Evolutionary conservation across 2,113 vertebrate species (phyloP).

Genomic region (Sterrhoptilus dennistouni): DNA sequence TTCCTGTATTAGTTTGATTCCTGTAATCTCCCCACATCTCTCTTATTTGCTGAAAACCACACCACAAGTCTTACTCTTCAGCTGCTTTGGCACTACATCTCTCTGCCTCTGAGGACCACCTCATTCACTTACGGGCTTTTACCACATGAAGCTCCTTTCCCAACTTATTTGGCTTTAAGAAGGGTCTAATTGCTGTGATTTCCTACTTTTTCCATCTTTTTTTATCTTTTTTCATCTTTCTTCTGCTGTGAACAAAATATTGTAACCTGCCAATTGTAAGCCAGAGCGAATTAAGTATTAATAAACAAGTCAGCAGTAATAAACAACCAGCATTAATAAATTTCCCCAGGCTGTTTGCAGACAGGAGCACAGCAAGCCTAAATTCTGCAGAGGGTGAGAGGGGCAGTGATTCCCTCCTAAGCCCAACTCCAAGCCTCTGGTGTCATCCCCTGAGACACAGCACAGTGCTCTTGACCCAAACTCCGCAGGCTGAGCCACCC

Average conservation of each 20-base stretch:
- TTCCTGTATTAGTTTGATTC: not conserved
- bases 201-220: not conserved
- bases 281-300: not conserved
- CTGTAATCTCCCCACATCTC: not conserved
- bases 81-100: not conserved
- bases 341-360: not conserved
- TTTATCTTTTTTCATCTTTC: not conserved
- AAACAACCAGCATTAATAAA: not conserved
- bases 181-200: not conserved
- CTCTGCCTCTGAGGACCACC: not conserved
- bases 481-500: not conserved
- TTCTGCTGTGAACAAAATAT: not conserved
- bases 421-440: not conserved
- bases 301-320: not conserved
- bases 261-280: not conserved
- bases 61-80: not conserved
- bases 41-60: not conserved
- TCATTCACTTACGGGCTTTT: not conserved
- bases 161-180: not conserved
- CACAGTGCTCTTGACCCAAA: not conserved
- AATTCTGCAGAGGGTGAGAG: rapidly evolving
- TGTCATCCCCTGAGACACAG: not conserved
- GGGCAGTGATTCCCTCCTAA: not conserved
- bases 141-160: not conserved
- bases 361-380: rapidly evolving